Evolutionary conservation across 2,888 invertebrate genomes (phyloP).

Genomic region (Dynastes tityus): DNA sequence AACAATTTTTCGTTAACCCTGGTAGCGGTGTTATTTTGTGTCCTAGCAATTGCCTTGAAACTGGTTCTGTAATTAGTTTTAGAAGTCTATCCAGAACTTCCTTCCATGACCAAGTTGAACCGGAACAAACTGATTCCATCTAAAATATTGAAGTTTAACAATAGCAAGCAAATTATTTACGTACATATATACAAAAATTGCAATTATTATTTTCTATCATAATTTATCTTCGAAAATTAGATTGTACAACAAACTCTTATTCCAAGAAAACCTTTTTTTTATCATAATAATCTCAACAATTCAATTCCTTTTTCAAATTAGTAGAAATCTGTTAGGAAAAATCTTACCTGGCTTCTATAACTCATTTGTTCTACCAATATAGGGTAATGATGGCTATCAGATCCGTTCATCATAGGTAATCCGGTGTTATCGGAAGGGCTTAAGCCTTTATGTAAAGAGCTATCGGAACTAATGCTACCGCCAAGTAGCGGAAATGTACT

Average conservation of each 20-base stretch:
- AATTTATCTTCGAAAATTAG: no score
- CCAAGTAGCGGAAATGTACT: conserved; percentile 83
- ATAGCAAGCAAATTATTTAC: no score
- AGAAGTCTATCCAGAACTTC: conserved; percentile 89
- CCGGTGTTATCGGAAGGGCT: conserved; percentile 82
- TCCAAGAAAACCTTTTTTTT: no score
- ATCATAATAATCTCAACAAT: no score
- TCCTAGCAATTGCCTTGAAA: conserved; percentile 74
- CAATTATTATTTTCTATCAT: no score
- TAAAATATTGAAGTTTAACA: conserved; percentile 53
- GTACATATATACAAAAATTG: no score
- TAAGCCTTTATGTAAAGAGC: conserved; percentile 73
- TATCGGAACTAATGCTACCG: conserved; percentile 65
- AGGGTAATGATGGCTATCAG: conserved; percentile 82
- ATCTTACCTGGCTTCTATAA: conserved; percentile 75
- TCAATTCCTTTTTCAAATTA: no score
- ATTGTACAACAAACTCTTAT: no score
- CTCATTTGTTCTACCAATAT: conserved; percentile 86
- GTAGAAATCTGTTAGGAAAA: no score
- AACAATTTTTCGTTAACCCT: conserved; percentile 74
- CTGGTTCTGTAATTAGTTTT: conserved; percentile 87
- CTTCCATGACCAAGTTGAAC: conserved; percentile 66
- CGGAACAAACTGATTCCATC: conserved; percentile 68
- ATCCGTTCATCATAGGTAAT: conserved; percentile 78
- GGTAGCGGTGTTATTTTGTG: conserved; percentile 66